Evolutionary conservation across 2,113 vertebrate species (phyloP).

Genomic region (Prochilodus magdalenae): DNA sequence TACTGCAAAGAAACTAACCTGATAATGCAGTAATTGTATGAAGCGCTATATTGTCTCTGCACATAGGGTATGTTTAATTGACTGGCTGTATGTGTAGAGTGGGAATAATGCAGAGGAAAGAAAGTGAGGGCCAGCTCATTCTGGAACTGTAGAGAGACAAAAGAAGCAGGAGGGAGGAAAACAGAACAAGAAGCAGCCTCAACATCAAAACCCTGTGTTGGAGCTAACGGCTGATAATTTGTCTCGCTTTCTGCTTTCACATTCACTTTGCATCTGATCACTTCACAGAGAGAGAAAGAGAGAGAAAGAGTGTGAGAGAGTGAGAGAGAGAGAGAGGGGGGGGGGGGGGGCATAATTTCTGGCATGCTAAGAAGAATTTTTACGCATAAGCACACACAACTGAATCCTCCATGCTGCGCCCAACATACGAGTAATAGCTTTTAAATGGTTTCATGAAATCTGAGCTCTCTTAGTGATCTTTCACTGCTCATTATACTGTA

Average conservation of each 20-base stretch:
- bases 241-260: conserved; percentile 44
- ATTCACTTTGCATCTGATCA: conserved; percentile 48
- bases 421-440: conserved; percentile 51
- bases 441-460: conserved; percentile 48
- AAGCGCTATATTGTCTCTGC: neutral
- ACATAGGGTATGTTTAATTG: neutral
- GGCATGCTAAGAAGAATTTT: neutral
- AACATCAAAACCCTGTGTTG: conserved; percentile 35
- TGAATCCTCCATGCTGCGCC: conserved; percentile 26
- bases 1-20: neutral
- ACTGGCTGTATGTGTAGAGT: neutral
- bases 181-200: conserved; percentile 3
- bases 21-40: neutral
- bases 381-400: conserved; percentile 1
- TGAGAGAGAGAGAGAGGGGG: neutral
- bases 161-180: neutral
- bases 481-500: conserved; percentile 18
- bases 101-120: neutral
- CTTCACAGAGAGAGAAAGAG: conserved; percentile 34
- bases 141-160: neutral
- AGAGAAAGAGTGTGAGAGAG: conserved; percentile 9
- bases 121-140: neutral
- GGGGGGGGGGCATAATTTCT: conserved; percentile 24
- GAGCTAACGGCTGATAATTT: conserved; percentile 47
- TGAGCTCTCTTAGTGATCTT: conserved; percentile 24